Conservation (phyloP, 2,113 vertebrate species). For the Nibea coibor region DNA sequence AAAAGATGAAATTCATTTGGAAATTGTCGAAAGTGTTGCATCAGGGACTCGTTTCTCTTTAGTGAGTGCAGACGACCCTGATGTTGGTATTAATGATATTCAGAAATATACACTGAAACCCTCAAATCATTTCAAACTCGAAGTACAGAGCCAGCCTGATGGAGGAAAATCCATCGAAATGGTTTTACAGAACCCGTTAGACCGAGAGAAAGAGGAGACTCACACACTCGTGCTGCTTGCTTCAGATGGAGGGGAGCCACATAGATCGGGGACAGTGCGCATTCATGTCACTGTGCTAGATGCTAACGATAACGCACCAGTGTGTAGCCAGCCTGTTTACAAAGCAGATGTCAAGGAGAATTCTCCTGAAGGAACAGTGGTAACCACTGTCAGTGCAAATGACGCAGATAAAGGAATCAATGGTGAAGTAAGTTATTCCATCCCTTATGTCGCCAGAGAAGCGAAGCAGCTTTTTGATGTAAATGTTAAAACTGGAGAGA, state of each 20-base stretch:
- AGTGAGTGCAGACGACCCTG: constrained; percentile 69
- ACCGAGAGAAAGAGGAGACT: constrained; percentile 74
- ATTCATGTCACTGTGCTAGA: constrained; percentile 78
- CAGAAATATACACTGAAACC: constrained; percentile 72
- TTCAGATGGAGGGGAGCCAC: constrained; percentile 80
- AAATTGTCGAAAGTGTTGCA: constrained; percentile 65
- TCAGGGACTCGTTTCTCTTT: constrained; percentile 64
- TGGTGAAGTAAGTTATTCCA: constrained; percentile 67
- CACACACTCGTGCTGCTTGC: constrained; percentile 73
- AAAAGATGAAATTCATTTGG: constrained; percentile 57
- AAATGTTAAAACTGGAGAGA: constrained; percentile 74
- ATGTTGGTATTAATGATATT: constrained; percentile 79
- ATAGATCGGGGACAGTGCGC: constrained; percentile 73
- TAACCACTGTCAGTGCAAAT: constrained; percentile 69
- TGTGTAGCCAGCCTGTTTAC: constrained; percentile 76
- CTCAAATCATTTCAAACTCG: constrained; percentile 73
- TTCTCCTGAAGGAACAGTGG: constrained; percentile 53
- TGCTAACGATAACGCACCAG: constrained; percentile 79
- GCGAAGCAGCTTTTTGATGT: constrained; percentile 74
- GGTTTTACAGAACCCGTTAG: constrained; percentile 74
- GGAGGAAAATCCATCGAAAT: constrained; percentile 73
- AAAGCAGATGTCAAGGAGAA: constrained; percentile 75
- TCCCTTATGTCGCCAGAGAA: constrained; percentile 59
- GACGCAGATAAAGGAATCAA: constrained; percentile 77
- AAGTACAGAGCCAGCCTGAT: constrained; percentile 55